Base-by-base conservation (phyloP, 2,888 invertebrate species). In the Aphrophora alni region DNA sequence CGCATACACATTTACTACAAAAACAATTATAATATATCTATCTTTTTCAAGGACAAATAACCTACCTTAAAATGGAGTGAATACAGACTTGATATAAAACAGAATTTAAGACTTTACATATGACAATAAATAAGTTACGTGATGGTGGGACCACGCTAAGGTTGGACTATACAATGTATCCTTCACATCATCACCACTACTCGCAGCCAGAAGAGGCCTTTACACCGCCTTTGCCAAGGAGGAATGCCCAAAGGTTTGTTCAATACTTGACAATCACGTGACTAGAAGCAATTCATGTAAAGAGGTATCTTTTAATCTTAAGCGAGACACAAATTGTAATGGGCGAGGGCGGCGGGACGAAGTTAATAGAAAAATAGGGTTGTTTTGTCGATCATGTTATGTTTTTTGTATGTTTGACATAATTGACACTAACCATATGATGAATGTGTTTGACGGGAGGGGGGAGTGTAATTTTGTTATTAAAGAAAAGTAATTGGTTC, bases 141-240 rank as follows among this genome's bases (percentile, higher is more conserved):
- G 59, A 59, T 59, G 59, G 59, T 59, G 59, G 21, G 21, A 21
- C 12, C 1, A 21, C 59, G 59, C 1, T 59, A 21, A 59, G 59
- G 59, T 2, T 59, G 26, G 25, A 71, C 26, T 28, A 4, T 4
- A 68, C 77, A 38, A 33, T 38, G 38, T 38, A 77, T 1, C 28
- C n/a, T 38, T 68, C 68, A 25, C 77, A 77, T 24, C 77, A 76
- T 59, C 76, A 44, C 59, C 77, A 77, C 73, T 81, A 81, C 77
- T 74, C 77, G 17, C 77, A 81, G 38, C 81, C 81, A 25, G 81
- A 81, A 69, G 81, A 81, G 26, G 70, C 33, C 28, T 81, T 75
- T 59, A 81, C 81, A 12, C 81, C 81, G 21, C 81, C 81, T 26
- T 68, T 81, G 21, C 81, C 81, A 2, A 68, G 81, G 51, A 38